These are phyloP conservation scores for Xestia xanthographa DNA, from an alignment of 2,888 invertebrate species.

Conservation along the genomic window DNA sequence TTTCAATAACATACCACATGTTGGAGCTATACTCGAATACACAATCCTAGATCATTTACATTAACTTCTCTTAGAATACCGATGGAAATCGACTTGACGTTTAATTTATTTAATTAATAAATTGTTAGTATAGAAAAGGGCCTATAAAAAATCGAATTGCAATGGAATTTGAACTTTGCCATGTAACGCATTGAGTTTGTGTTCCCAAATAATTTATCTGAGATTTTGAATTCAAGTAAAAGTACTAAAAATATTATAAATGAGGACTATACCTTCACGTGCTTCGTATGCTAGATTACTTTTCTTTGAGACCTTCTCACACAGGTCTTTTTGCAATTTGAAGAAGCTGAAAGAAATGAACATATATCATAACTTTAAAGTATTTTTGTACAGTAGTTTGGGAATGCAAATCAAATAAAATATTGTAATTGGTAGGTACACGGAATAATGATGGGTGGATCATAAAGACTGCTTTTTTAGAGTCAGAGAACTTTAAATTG, in stretches of 20 bases:
- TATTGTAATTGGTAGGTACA: not conserved
- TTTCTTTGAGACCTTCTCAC: conserved; percentile 77
- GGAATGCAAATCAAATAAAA: not conserved
- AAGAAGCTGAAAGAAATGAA: conserved; percentile 79
- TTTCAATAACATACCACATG: not conserved
- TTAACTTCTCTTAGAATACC: not conserved
- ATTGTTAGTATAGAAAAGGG: not conserved
- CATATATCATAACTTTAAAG: not conserved
- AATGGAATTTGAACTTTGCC: conserved; percentile 1
- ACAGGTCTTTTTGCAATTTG: conserved; percentile 82
- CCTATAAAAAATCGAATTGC: not conserved
- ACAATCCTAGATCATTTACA: not conserved
- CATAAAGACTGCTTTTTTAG: not conserved
- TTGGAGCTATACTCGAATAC: not conserved
- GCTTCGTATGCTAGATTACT: conserved; percentile 56
- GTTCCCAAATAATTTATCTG: not conserved
- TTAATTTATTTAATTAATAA: not conserved
- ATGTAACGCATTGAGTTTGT: not conserved
- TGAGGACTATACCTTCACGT: conserved; percentile 72
- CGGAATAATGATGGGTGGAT: not conserved
- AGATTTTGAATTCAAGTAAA: not conserved
- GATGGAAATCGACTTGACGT: not conserved
- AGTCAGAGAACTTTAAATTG: not conserved
- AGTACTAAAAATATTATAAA: not conserved
- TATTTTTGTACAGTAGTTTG: not conserved